Evolutionary conservation across 2,113 vertebrate species (phyloP).

Genomic region (Tachycineta bicolor): DNA sequence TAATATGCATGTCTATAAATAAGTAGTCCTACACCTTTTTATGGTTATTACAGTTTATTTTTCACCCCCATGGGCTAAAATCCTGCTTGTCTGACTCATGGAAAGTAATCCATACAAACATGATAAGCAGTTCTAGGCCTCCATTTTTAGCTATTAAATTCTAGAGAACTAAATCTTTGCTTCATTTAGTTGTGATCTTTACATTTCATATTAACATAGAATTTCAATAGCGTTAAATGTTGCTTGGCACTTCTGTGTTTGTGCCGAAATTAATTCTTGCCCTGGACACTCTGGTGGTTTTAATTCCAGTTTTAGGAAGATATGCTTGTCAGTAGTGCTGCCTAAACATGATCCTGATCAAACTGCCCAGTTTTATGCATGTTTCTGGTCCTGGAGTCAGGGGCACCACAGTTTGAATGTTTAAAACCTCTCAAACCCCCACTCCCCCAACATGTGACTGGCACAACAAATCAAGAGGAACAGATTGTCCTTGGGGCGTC

Average conservation of each 20-base stretch:
- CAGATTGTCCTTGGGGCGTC: background rate
- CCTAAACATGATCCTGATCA: background rate
- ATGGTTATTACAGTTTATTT: background rate
- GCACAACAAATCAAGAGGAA: background rate
- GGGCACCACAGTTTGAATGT: background rate
- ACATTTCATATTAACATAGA: background rate
- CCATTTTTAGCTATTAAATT: background rate
- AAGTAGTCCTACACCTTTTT: background rate
- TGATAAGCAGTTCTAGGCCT: background rate
- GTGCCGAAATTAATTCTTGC: background rate
- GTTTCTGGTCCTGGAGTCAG: background rate
- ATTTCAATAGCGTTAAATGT: background rate
- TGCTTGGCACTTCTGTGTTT: background rate
- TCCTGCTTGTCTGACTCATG: background rate
- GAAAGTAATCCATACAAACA: background rate
- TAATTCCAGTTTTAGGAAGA: background rate
- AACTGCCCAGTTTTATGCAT: background rate
- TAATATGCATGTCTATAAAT: slow-evolving; percentile 3
- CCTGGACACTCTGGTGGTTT: background rate
- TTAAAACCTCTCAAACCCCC: background rate
- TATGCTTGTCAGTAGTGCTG: background rate
- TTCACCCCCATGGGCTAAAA: background rate
- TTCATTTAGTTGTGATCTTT: background rate
- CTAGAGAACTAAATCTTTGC: background rate
- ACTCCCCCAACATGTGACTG: background rate